These are phyloP conservation scores for Hermetia illucens DNA, from an alignment of 1,140 invertebrate genomes.

Conservation along the genomic window DNA sequence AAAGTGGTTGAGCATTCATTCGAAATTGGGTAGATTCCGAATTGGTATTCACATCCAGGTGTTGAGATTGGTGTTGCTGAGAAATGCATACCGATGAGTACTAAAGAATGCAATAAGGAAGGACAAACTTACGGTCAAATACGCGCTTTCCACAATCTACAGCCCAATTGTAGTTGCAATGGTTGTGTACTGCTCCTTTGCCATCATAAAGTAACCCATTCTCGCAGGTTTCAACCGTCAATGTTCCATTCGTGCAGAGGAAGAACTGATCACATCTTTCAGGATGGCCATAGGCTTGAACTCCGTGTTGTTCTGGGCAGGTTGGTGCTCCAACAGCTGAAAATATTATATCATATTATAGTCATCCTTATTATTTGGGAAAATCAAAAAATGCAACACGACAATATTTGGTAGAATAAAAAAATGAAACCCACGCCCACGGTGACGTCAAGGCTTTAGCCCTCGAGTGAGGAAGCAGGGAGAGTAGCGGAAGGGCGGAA, in stretches of 20 bases:
- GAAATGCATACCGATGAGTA: conserved; percentile 18
- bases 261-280: conserved; percentile 77
- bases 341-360: neutral
- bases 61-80: conserved; percentile 63
- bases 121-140: conserved; percentile 55
- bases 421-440: too few species aligned
- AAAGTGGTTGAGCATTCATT: conserved; percentile 70
- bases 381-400: neutral
- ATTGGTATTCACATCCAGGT: conserved; percentile 75
- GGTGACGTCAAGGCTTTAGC: too few species aligned
- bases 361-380: neutral
- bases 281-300: conserved; percentile 69
- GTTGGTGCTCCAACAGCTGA: conserved; percentile 25
- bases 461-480: too few species aligned
- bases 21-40: conserved; percentile 71
- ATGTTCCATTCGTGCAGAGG: conserved; percentile 77
- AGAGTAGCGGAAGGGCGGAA: too few species aligned
- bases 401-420: too few species aligned
- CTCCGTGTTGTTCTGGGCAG: conserved; percentile 54
- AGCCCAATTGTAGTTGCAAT: conserved; percentile 90
- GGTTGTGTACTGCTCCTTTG: conserved; percentile 72
- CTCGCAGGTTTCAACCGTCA: conserved; percentile 79
- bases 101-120: neutral
- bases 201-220: conserved; percentile 85
- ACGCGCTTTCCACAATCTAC: conserved; percentile 76